phyloP scores from a whole-genome alignment of 2,797 vertebrate genomes.

The Muscicapa striata region DNA sequence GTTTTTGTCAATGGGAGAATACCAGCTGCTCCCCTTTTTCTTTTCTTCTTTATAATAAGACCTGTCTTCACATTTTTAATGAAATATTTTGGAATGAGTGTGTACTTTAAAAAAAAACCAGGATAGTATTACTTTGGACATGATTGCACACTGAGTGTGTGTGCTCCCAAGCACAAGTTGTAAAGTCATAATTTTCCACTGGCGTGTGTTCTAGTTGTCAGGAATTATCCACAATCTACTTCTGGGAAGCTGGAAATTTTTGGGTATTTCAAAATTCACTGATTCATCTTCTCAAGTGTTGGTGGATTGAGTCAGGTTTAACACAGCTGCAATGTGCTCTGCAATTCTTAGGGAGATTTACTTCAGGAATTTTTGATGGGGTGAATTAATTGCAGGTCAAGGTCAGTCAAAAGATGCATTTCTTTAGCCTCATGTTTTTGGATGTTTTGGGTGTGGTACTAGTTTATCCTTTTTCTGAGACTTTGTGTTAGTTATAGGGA shows the following conservation, averaged over 20 bases:
- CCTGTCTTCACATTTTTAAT: background rate
- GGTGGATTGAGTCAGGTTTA: background rate
- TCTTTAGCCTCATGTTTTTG: background rate
- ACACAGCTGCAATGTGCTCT: background rate
- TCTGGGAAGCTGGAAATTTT: background rate
- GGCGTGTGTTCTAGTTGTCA: background rate
- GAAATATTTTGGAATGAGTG: background rate
- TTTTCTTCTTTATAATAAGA: background rate
- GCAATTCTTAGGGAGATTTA: background rate
- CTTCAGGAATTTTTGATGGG: background rate
- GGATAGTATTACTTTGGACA: background rate
- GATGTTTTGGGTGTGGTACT: background rate
- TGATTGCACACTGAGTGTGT: too few relatives aligned
- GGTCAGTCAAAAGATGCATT: background rate
- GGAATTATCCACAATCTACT: background rate
- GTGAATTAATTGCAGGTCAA: background rate
- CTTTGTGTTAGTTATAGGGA: background rate
- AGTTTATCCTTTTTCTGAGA: accelerated
- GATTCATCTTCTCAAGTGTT: background rate
- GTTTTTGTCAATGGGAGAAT: background rate
- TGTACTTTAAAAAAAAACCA: background rate
- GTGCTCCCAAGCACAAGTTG: background rate
- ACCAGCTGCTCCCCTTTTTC: background rate
- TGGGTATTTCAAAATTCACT: background rate
- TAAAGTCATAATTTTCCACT: background rate